Evolutionary conservation across 1,140 invertebrate species (phyloP).

Genomic region (Leptopilina clavipes): DNA sequence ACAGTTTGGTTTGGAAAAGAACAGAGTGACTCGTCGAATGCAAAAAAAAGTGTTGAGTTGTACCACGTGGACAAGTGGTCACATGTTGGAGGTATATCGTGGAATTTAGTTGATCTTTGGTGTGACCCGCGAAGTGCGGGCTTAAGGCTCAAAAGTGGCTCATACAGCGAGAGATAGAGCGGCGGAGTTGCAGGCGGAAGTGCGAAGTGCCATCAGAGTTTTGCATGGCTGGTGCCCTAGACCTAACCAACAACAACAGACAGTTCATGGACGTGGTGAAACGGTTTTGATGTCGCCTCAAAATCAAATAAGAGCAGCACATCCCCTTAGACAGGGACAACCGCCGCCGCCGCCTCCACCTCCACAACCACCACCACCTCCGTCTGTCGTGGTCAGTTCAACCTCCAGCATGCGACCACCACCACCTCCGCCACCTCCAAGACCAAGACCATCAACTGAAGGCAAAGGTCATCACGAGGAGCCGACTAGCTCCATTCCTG

Average conservation of each 20-base stretch:
- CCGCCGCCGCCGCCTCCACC: not conserved
- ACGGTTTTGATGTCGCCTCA: slow-evolving; percentile 72
- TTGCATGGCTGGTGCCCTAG: slow-evolving; percentile 73
- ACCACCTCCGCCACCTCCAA: slow-evolving; percentile 76
- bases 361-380: slow-evolving; percentile 50
- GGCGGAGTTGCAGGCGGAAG: slow-evolving; percentile 73
- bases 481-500: slow-evolving; percentile 88
- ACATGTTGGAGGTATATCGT: not conserved
- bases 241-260: slow-evolving; percentile 42
- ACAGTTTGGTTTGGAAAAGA: too few relatives aligned
- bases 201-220: slow-evolving; percentile 71
- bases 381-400: slow-evolving; percentile 70
- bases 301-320: slow-evolving; percentile 64
- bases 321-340: slow-evolving; percentile 39
- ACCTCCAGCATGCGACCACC: slow-evolving; percentile 75
- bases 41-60: too few relatives aligned
- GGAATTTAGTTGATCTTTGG: not conserved
- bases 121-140: slow-evolving; percentile 60
- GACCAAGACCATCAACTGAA: slow-evolving; percentile 67
- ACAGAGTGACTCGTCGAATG: too few relatives aligned
- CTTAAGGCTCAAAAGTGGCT: slow-evolving; percentile 68
- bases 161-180: slow-evolving; percentile 68
- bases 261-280: slow-evolving; percentile 60
- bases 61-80: not conserved
- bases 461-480: slow-evolving; percentile 79